Conservation (phyloP, 1,140 invertebrate genomes). For the Chelonus insularis region DNA sequence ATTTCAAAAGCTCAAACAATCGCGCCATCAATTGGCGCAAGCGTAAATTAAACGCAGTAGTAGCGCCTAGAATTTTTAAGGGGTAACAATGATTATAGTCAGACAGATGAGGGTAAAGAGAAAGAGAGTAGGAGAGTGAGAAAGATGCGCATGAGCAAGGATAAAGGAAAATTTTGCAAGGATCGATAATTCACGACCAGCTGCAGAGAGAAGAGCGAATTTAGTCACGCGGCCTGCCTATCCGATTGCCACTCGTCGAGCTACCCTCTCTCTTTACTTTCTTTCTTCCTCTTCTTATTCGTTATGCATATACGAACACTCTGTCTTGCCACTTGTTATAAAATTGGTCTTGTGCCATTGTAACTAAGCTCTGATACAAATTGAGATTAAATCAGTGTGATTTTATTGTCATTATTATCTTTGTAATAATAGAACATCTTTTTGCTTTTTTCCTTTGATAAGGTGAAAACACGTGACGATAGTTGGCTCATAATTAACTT, state of each 20-base stretch:
- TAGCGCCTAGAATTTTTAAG: not conserved
- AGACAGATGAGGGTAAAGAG: conserved; percentile 23
- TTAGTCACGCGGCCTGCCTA: conserved; percentile 47
- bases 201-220: conserved; percentile 43
- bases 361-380: conserved; percentile 4
- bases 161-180: conserved; percentile 46
- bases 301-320: conserved; percentile 15
- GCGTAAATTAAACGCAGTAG: not conserved
- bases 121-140: conserved; percentile 32
- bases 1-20: not conserved
- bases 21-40: not conserved
- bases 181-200: conserved; percentile 54
- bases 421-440: too few relatives aligned
- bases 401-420: not conserved
- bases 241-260: conserved; percentile 36
- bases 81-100: not conserved
- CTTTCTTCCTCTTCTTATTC: not conserved
- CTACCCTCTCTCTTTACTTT: not conserved
- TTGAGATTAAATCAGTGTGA: conserved; percentile 3
- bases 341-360: conserved; percentile 29
- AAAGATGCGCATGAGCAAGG: conserved; percentile 42
- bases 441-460: too few relatives aligned
- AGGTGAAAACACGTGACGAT: too few relatives aligned
- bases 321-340: conserved; percentile 28
- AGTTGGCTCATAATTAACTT: too few relatives aligned